A percentile compares a stretch with the other conserved stretches of the same genome.
Evolutionary conservation across 2,888 invertebrate species (phyloP).

Genomic region (Hirtodrosophila alboralis): DNA sequence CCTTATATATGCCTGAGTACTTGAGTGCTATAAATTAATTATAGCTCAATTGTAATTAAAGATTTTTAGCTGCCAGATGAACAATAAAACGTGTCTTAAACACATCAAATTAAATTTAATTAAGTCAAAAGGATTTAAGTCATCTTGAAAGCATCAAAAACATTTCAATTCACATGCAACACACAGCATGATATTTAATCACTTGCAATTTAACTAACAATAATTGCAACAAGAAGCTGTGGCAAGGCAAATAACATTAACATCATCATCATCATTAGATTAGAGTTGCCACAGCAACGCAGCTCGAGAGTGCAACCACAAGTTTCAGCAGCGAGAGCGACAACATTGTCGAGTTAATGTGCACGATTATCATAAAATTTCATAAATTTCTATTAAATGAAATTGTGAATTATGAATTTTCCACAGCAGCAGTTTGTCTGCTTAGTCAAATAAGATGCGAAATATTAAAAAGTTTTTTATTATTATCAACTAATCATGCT

Average conservation of each 20-base stretch:
- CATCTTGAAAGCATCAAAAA: too few species aligned
- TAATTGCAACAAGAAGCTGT: conserved; percentile 1
- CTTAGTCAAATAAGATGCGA: too few species aligned
- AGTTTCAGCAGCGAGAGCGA: not conserved
- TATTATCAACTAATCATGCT: too few species aligned
- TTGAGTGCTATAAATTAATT: conserved; percentile 22
- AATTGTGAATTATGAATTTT: not conserved
- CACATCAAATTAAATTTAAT: too few species aligned
- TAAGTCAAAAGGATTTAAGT: too few species aligned
- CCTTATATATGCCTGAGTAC: conserved; percentile 19
- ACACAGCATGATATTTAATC: too few species aligned
- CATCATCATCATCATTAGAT: not conserved
- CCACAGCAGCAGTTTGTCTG: too few species aligned
- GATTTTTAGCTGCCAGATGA: conserved; percentile 15
- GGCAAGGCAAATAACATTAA: too few species aligned
- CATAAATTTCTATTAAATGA: not conserved
- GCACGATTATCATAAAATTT: not conserved
- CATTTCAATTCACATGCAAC: not conserved
- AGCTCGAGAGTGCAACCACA: not conserved
- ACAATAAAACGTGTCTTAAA: not conserved
- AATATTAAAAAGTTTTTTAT: too few species aligned
- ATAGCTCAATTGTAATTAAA: conserved; percentile 51
- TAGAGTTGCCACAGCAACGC: conserved; percentile 2
- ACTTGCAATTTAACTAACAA: too few species aligned
- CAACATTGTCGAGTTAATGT: not conserved